Evolutionary conservation across 2,888 invertebrate species (phyloP).

Genomic region (Lasioglossum leucozonium): DNA sequence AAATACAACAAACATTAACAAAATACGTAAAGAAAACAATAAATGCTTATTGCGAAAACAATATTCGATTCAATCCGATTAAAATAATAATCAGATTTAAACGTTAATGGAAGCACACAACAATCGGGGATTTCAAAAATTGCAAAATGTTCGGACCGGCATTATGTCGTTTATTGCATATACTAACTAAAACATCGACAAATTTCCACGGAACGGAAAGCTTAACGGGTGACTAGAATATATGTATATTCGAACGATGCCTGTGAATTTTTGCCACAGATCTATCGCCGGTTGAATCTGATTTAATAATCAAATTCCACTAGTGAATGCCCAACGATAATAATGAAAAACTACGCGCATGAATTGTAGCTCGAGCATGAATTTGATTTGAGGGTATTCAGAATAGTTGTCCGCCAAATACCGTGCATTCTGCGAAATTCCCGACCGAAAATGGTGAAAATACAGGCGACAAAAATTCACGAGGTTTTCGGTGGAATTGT

Average conservation of each 20-base stretch:
- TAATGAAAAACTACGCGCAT: conserved; percentile 26
- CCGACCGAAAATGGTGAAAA: conserved; percentile 14
- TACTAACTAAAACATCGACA: not conserved
- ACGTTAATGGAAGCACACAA: not conserved
- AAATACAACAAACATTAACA: too few relatives aligned
- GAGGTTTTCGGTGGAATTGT: conserved; percentile 6
- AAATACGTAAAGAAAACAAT: not conserved
- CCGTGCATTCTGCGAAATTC: conserved; percentile 5
- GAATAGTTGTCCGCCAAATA: conserved; percentile 25
- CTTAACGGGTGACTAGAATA: not conserved
- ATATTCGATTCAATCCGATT: not conserved
- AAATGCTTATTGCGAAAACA: not conserved
- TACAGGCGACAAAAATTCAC: conserved; percentile 28
- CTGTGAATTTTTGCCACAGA: conserved; percentile 8
- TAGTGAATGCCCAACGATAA: conserved; percentile 11
- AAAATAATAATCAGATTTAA: not conserved
- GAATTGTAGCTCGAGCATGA: conserved; percentile 23
- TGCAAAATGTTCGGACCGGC: not conserved
- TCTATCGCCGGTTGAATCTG: conserved; percentile 9
- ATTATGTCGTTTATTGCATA: not conserved
- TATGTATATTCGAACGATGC: not conserved
- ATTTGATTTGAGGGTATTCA: conserved; percentile 20
- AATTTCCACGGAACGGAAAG: not conserved
- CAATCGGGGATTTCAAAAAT: not conserved
- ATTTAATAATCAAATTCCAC: conserved; percentile 32